Evolutionary conservation across 2,888 invertebrate genomes (phyloP).

Genomic region (Drosophila picticornis): DNA sequence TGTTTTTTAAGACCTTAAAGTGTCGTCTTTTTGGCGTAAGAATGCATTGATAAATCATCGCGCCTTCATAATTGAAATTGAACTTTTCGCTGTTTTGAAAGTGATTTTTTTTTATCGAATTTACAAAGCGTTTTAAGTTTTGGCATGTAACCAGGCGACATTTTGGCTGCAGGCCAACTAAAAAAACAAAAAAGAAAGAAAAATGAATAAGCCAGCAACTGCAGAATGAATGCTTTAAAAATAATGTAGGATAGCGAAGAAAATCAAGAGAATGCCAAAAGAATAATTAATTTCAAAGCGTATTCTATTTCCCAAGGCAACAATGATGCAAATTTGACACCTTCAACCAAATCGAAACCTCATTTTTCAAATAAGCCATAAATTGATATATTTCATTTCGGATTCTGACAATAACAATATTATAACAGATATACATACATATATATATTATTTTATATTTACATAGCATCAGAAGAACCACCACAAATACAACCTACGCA

Average conservation of each 20-base stretch:
- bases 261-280: slow-evolving; percentile 28
- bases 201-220: slow-evolving; percentile 32
- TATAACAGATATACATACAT: background rate
- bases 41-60: slow-evolving; percentile 61
- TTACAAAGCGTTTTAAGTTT: slow-evolving; percentile 58
- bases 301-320: slow-evolving; percentile 21
- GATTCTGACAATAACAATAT: slow-evolving; percentile 34
- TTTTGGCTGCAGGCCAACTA: slow-evolving; percentile 61
- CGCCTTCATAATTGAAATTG: slow-evolving; percentile 71
- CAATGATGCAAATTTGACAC: slow-evolving; percentile 20
- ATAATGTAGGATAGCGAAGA: slow-evolving; percentile 44
- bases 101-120: slow-evolving; percentile 61
- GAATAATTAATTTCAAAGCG: slow-evolving; percentile 23
- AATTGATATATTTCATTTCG: slow-evolving; percentile 48
- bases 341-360: slow-evolving; percentile 11
- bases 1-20: slow-evolving; percentile 11
- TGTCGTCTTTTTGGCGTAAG: slow-evolving; percentile 7
- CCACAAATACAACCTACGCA: slow-evolving; percentile 54
- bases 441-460: slow-evolving; percentile 10
- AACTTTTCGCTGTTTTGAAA: slow-evolving; percentile 55
- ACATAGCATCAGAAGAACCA: slow-evolving; percentile 15
- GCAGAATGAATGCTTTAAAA: slow-evolving; percentile 48
- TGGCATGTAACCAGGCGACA: slow-evolving; percentile 69
- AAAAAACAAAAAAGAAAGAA: slow-evolving; percentile 14
- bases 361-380: slow-evolving; percentile 40